Percentiles rank a stretch among this genome's conserved stretches.
phyloP scores from a whole-genome alignment of 2,113 vertebrate species.

The Barbus barbus region DNA sequence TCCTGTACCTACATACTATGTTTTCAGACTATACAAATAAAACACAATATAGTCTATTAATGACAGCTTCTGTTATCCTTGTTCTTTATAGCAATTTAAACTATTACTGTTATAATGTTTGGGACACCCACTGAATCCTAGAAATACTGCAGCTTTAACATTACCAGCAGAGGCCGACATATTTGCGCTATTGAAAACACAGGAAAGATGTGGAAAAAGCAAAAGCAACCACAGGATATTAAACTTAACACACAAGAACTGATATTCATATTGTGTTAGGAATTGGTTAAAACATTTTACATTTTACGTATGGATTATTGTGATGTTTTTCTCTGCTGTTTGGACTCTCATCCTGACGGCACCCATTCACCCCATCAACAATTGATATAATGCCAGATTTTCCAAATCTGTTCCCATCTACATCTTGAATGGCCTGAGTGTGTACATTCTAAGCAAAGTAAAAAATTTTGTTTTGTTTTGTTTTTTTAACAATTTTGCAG shows the following conservation, averaged over 20 bases:
- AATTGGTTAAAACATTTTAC: neutral
- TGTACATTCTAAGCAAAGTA: neutral
- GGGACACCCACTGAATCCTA: neutral
- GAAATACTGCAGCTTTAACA: neutral
- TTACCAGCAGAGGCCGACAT: constrained; percentile 21
- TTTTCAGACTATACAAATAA: neutral
- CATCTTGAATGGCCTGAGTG: neutral
- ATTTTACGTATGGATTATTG: no score
- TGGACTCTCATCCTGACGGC: no score
- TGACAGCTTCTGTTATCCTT: neutral
- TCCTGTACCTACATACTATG: neutral
- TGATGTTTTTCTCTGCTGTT: no score
- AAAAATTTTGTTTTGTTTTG: neutral
- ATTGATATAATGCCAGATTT: neutral
- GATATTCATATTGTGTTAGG: no score
- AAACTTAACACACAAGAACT: no score
- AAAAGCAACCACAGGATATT: no score
- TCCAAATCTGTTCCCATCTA: neutral
- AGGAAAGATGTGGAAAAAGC: neutral
- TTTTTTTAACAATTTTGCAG: neutral
- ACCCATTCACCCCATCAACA: neutral
- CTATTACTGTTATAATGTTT: neutral
- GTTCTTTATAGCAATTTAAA: neutral
- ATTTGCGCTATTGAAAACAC: neutral
- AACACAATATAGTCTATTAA: neutral